Percentiles rank a stretch among this genome's conserved stretches.
These are phyloP conservation scores for Sesamia nonagrioides DNA, from an alignment of 1,140 invertebrate genomes.

Conservation along the genomic window DNA sequence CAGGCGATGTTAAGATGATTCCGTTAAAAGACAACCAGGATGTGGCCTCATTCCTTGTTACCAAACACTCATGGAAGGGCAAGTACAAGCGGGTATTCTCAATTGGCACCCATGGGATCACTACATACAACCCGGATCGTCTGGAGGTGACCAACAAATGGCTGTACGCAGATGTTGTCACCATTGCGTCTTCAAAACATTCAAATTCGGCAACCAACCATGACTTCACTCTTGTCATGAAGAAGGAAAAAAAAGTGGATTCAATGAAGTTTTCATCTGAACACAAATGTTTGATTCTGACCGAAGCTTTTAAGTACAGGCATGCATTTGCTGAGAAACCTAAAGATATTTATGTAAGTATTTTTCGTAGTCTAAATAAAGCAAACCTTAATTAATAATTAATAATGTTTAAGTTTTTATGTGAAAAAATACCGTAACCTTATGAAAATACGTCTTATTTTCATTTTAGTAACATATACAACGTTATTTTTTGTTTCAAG, in stretches of 20 bases:
- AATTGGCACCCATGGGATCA: conserved; percentile 97
- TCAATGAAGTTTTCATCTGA: conserved; percentile 99
- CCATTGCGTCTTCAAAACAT: conserved; percentile 90
- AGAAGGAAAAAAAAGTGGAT: conserved; percentile 96
- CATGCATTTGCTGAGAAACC: conserved; percentile 93
- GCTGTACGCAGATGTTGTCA: conserved; percentile 94
- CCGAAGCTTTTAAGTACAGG: conserved; percentile 95
- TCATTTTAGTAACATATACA: too few relatives aligned
- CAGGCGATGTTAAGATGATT: conserved; percentile 91
- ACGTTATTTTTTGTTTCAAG: too few relatives aligned
- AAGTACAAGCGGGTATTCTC: conserved; percentile 99
- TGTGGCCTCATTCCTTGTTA: conserved; percentile 97
- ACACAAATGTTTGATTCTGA: conserved; percentile 96
- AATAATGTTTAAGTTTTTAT: too few relatives aligned
- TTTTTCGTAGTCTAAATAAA: not conserved
- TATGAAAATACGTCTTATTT: too few relatives aligned
- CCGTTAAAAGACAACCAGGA: conserved; percentile 96
- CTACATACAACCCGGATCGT: conserved; percentile 98
- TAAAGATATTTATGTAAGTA: conserved; percentile 91
- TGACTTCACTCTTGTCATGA: conserved; percentile 96
- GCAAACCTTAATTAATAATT: too few relatives aligned
- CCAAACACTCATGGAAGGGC: conserved; percentile 98
- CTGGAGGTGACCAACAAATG: conserved; percentile 98
- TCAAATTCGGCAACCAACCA: conserved; percentile 84
- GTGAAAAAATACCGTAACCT: too few relatives aligned